These are phyloP conservation scores for Lycorma delicatula DNA, from an alignment of 1,140 invertebrate genomes.

Conservation along the genomic window DNA sequence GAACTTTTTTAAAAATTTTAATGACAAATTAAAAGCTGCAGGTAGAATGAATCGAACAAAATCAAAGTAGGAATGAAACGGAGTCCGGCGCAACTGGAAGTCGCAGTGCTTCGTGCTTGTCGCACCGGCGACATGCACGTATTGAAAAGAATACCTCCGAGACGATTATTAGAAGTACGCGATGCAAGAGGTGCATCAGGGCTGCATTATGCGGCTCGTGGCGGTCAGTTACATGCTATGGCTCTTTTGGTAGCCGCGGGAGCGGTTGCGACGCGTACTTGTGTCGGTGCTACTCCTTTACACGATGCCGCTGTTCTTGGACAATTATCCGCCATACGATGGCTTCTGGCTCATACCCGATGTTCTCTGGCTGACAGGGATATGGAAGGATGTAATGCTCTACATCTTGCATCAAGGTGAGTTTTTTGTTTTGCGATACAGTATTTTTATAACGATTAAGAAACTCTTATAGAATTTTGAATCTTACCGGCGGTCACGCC, in stretches of 20 bases:
- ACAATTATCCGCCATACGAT: constrained; percentile 36
- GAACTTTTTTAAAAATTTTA: no score
- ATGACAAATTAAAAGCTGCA: no score
- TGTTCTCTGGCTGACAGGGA: constrained; percentile 37
- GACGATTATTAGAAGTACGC: constrained; percentile 28
- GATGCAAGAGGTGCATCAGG: constrained; percentile 34
- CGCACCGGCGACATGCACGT: constrained; percentile 15
- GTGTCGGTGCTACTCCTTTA: constrained; percentile 37
- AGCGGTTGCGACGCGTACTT: constrained; percentile 18
- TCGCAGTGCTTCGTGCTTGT: constrained; percentile 17
- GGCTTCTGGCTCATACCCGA: constrained; percentile 36
- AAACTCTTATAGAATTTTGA: no score
- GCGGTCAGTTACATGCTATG: constrained; percentile 11
- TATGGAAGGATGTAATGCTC: constrained; percentile 37
- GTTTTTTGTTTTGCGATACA: no score
- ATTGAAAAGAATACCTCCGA: neutral
- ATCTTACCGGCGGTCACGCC: no score
- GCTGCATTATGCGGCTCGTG: constrained; percentile 40
- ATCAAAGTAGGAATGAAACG: no score
- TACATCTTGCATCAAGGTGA: constrained; percentile 39
- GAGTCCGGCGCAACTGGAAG: constrained; percentile 1
- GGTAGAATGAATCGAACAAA: no score
- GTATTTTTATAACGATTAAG: no score
- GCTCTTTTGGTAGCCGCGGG: neutral
- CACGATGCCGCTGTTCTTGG: constrained; percentile 42